Base-by-base conservation (phyloP, 1,140 invertebrate genomes). In the Achatina immaculata region DNA sequence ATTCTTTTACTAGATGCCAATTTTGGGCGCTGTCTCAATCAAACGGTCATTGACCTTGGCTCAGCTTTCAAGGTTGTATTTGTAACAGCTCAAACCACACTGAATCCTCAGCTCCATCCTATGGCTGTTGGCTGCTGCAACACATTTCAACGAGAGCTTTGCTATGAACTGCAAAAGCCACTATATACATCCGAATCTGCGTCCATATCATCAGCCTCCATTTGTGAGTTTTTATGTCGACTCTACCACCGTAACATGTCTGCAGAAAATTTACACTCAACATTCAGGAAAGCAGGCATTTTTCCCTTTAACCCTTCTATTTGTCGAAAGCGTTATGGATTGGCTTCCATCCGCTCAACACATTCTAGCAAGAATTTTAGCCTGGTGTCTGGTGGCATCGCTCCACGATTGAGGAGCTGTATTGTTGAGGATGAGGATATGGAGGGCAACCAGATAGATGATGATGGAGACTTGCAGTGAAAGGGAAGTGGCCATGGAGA, bases 111-210 rank as follows among this genome's bases (percentile, higher is more conserved):
- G 43, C 78, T 80, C 9, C 78, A 80, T 80, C 78, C 78, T 1
- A 71, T 80, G 78, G 78, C 78, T 72, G 45, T 80, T 55, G 78
- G 78, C 21, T 80, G 78, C 31, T 80, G 78, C 78, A 80, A 72
- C 36, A 80, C 78, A 1, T 80, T 80, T 80, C 66, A 80, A 34
- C 40, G 68, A 69, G 78, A 80, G 68, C 68, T 71, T 16, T 80
- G 78, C 68, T 80, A 43, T 72, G 78, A 80, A 48, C 68, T 80
- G 48, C 66, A 80, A 36, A 80, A 80, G 40, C 66, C 78, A 19
- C 68, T 80, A 3, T 80, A 80, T 66, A 36, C 78, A 80, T 48
- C 78, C 38, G 66, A 80, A 42, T 36, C 68, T 40, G 38, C 78
- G 24, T 34, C 78, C 31, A 72, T 80, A 31, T 80, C 78, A 1